Percentiles rank a stretch among this genome's conserved stretches.
phyloP scores from a whole-genome alignment of 2,888 invertebrate genomes.

The Arctia plantaginis region DNA sequence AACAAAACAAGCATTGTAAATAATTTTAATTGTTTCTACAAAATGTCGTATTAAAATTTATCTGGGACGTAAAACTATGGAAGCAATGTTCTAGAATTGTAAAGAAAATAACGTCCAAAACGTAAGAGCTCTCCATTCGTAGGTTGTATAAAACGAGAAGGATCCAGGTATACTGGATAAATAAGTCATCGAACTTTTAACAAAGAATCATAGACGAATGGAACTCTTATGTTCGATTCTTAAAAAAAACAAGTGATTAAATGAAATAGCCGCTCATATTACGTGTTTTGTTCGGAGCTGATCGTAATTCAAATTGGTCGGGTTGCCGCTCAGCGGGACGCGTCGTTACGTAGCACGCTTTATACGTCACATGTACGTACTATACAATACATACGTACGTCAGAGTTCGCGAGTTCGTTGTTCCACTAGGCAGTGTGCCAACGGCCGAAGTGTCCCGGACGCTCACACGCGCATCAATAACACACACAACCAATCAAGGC shows the following conservation, averaged over 20 bases:
- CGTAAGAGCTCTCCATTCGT: slow-evolving; percentile 38
- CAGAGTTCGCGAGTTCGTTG: slow-evolving; percentile 81
- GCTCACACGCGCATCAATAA: slow-evolving; percentile 54
- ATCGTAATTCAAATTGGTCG: slow-evolving; percentile 57
- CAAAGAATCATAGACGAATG: slow-evolving; percentile 59
- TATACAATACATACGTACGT: slow-evolving; percentile 67
- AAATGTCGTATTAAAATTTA: slow-evolving; percentile 31
- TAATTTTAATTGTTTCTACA: slow-evolving; percentile 48
- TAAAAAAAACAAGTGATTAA: slow-evolving; percentile 44
- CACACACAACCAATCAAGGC: slow-evolving; percentile 54
- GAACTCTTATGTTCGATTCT: slow-evolving; percentile 40
- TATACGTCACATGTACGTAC: slow-evolving; percentile 71
- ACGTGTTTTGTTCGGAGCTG: slow-evolving; percentile 28
- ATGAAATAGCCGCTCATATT: slow-evolving; percentile 36
- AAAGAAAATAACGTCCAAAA: slow-evolving; percentile 41
- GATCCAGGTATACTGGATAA: slow-evolving; percentile 53
- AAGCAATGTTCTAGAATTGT: slow-evolving; percentile 53
- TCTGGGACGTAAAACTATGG: slow-evolving; percentile 45
- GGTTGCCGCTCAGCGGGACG: slow-evolving; percentile 69
- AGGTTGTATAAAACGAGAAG: slow-evolving; percentile 30
- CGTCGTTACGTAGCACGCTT: slow-evolving; percentile 57
- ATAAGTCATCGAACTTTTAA: slow-evolving; percentile 63
- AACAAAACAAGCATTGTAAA: slow-evolving; percentile 51
- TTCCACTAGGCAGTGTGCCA: slow-evolving; percentile 85
- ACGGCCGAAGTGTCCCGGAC: slow-evolving; percentile 70